These are phyloP conservation scores for Colletes gigas DNA, from an alignment of 1,140 invertebrate species.

Conservation along the genomic window DNA sequence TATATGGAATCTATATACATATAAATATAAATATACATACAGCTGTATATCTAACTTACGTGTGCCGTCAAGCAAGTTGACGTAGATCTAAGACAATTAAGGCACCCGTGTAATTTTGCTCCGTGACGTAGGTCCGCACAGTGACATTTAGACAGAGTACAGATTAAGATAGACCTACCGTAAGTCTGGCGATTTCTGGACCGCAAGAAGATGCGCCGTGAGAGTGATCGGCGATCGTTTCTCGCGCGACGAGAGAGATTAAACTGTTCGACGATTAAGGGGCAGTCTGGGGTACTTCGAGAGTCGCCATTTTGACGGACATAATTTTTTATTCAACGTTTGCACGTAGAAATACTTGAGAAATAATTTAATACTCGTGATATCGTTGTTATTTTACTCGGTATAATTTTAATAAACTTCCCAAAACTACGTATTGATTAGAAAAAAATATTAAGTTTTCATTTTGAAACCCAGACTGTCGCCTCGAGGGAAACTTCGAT, in stretches of 20 bases:
- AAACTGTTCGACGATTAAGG: background rate
- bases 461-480: too few relatives aligned
- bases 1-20: slow-evolving; percentile 33
- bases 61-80: slow-evolving; percentile 43
- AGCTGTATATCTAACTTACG: slow-evolving; percentile 44
- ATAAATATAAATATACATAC: slow-evolving; percentile 33
- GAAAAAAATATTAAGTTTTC: too few relatives aligned
- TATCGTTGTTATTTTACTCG: too few relatives aligned
- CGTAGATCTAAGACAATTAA: slow-evolving; percentile 41
- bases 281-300: too few relatives aligned
- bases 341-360: too few relatives aligned
- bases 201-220: background rate
- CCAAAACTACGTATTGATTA: too few relatives aligned
- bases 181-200: slow-evolving; percentile 15
- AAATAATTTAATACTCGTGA: too few relatives aligned
- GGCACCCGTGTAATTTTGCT: slow-evolving; percentile 50
- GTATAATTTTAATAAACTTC: too few relatives aligned
- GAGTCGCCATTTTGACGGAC: too few relatives aligned
- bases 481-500: too few relatives aligned
- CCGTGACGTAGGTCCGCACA: slow-evolving; percentile 41
- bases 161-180: slow-evolving; percentile 34
- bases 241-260: background rate
- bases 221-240: slow-evolving; percentile 20
- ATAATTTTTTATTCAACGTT: too few relatives aligned
- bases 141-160: slow-evolving; percentile 33